Percentiles rank a stretch among this genome's conserved stretches.
These are phyloP conservation scores for Brevimyrus niger DNA, from an alignment of 2,113 vertebrate genomes.

Conservation along the genomic window DNA sequence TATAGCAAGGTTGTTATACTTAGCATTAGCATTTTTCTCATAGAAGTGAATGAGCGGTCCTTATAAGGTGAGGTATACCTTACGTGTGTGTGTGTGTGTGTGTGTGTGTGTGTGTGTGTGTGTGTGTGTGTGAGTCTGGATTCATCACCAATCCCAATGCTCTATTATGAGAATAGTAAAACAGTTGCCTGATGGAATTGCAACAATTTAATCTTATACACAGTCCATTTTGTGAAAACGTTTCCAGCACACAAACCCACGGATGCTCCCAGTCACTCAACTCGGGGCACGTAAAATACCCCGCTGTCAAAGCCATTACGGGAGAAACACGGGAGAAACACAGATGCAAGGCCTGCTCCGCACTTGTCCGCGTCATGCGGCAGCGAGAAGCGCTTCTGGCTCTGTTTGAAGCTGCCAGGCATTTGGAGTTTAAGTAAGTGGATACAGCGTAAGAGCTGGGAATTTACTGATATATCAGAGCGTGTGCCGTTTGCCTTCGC, in stretches of 20 bases:
- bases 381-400: not conserved
- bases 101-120: not conserved
- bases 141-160: not conserved
- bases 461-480: not conserved
- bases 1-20: too few species aligned
- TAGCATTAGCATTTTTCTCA: too few species aligned
- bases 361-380: not conserved
- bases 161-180: not conserved
- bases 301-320: too few species aligned
- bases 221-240: not conserved
- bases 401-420: not conserved
- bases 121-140: not conserved
- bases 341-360: not conserved
- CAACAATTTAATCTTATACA: not conserved
- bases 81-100: not conserved
- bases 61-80: too few species aligned
- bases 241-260: not conserved
- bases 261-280: not conserved
- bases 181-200: not conserved
- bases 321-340: not conserved
- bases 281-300: not conserved
- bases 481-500: not conserved
- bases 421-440: conserved; percentile 5
- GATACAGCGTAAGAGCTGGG: not conserved
- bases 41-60: too few species aligned